Conservation (phyloP, 1,140 invertebrate genomes). For the Melipona quadrifasciata region DNA sequence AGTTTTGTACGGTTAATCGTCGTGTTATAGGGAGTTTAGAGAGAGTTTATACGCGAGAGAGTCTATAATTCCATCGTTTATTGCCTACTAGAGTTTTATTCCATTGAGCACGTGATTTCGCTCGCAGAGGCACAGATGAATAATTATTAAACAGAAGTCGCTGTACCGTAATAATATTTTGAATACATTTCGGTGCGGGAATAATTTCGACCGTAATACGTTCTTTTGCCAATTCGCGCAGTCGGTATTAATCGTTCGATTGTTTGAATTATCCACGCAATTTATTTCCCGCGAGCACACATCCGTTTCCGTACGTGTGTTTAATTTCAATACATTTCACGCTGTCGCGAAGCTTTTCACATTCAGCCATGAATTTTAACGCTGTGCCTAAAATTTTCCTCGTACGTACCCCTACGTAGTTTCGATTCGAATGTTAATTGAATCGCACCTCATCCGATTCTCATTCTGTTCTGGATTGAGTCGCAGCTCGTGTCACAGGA, state of each 20-base stretch:
- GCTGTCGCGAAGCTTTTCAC: constrained; percentile 31
- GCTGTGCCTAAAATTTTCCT: constrained; percentile 12
- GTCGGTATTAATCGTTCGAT: constrained; percentile 50
- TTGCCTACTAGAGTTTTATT: background rate
- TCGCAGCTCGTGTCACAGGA: too few species aligned
- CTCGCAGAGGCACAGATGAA: background rate
- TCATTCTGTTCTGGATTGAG: background rate
- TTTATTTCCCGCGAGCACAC: constrained; percentile 42
- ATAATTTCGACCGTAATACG: constrained; percentile 53
- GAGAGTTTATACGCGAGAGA: background rate
- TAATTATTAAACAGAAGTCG: constrained; percentile 54
- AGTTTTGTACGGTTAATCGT: too few species aligned
- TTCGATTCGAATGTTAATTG: constrained; percentile 50
- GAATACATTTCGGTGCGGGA: constrained; percentile 45
- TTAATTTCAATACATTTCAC: constrained; percentile 46
- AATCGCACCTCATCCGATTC: background rate
- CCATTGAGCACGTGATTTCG: background rate
- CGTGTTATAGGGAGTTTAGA: background rate
- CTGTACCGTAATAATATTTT: constrained; percentile 45
- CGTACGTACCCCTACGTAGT: background rate
- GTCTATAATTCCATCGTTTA: background rate
- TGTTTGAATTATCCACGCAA: constrained; percentile 57
- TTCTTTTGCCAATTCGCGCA: constrained; percentile 48
- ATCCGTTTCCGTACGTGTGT: constrained; percentile 22
- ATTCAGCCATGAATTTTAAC: constrained; percentile 48